phyloP scores from a whole-genome alignment of 2,113 vertebrate genomes.

The Ctenodactylus gundi region DNA sequence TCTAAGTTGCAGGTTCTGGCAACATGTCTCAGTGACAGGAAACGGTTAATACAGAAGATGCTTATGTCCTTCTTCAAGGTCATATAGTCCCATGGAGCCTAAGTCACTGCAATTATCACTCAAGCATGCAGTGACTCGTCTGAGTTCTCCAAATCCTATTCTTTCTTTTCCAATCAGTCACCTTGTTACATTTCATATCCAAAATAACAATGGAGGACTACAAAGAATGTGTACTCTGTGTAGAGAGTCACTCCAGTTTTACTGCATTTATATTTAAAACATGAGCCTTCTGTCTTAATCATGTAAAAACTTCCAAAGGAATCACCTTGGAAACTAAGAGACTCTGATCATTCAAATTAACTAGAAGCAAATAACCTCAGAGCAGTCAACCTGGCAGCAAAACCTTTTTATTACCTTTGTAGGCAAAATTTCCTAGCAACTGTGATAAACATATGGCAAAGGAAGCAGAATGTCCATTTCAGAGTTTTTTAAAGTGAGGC shows the following conservation, averaged over 20 bases:
- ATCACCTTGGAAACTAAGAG: constrained; percentile 67
- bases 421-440: neutral
- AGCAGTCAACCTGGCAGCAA: constrained; percentile 1
- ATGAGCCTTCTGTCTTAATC: constrained; percentile 34
- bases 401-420: constrained; percentile 22
- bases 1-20: too few relatives aligned
- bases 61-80: neutral
- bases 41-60: too few relatives aligned
- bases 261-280: constrained; percentile 58
- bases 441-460: constrained; percentile 9
- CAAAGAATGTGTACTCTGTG: neutral
- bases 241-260: neutral
- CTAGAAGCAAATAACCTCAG: constrained; percentile 54
- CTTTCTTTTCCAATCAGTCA: neutral
- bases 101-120: neutral
- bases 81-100: neutral
- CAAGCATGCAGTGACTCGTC: neutral
- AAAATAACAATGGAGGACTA: neutral
- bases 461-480: constrained; percentile 4
- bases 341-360: constrained; percentile 61
- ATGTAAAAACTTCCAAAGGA: constrained; percentile 52
- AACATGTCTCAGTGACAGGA: too few relatives aligned
- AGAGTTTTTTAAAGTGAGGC: neutral
- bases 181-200: neutral
- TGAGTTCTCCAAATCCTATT: neutral